A percentile compares a stretch with the other conserved stretches of the same genome.
Conservation (phyloP, 1,140 invertebrate genomes). For the Colletes gigas region DNA sequence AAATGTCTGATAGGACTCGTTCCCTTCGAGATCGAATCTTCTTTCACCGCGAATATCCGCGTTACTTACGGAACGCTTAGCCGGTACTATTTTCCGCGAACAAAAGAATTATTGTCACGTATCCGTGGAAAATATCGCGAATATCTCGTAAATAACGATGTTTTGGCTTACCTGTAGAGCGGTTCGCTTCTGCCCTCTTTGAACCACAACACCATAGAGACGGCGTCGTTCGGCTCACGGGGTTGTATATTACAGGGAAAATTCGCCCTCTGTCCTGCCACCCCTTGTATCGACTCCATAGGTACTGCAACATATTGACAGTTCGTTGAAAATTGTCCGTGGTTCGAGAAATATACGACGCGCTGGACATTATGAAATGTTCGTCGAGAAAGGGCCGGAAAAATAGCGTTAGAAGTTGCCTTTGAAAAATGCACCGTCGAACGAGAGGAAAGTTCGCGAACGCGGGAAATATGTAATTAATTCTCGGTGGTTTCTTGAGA, state of each 20-base stretch:
- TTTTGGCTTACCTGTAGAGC: constrained; percentile 88
- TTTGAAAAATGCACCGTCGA: too few species aligned
- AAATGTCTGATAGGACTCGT: too few species aligned
- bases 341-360: too few species aligned
- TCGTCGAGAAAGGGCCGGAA: too few species aligned
- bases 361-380: too few species aligned
- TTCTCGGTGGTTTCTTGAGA: not conserved
- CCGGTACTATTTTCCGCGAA: too few species aligned
- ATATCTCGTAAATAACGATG: constrained; percentile 55
- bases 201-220: constrained; percentile 94
- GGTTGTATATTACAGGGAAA: constrained; percentile 92
- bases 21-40: too few species aligned
- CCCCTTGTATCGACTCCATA: constrained; percentile 89
- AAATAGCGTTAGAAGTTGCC: too few species aligned
- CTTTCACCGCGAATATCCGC: too few species aligned
- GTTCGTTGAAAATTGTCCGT: constrained; percentile 22
- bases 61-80: too few species aligned
- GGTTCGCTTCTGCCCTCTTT: constrained; percentile 91
- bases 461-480: constrained; percentile 18
- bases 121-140: constrained; percentile 2
- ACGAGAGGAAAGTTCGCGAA: not conserved
- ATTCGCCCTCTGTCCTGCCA: constrained; percentile 87
- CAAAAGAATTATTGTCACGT: too few species aligned
- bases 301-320: constrained; percentile 85
- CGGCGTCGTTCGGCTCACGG: constrained; percentile 87